phyloP scores from a whole-genome alignment of 1,140 invertebrate genomes.

The Drosophila ficusphila region DNA sequence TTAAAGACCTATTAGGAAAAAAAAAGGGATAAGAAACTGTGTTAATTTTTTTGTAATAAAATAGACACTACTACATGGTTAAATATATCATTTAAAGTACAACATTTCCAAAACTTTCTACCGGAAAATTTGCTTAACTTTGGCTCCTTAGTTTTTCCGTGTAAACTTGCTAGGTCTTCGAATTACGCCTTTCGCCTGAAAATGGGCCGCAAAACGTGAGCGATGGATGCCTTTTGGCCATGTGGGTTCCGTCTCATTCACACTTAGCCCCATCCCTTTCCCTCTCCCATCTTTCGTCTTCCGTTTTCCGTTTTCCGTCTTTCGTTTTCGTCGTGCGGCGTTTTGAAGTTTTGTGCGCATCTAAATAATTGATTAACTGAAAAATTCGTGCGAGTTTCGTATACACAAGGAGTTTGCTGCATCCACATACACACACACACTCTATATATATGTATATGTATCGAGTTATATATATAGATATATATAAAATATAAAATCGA shows the following conservation, averaged over 20 bases:
- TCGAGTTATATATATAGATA: slow-evolving; percentile 6
- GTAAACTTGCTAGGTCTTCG: slow-evolving; percentile 5
- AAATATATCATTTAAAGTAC: no score
- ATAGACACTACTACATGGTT: no score
- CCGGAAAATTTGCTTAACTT: no score
- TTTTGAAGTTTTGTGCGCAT: slow-evolving; percentile 80
- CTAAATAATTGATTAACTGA: slow-evolving; percentile 79
- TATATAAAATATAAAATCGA: slow-evolving; percentile 61
- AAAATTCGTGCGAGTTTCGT: slow-evolving; percentile 70
- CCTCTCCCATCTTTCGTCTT: slow-evolving; percentile 43
- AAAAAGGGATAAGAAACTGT: no score
- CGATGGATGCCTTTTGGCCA: slow-evolving; percentile 18
- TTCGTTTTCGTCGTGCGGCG: slow-evolving; percentile 47
- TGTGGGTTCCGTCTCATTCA: slow-evolving; percentile 21
- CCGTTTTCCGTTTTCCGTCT: slow-evolving; percentile 14
- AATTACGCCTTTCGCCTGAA: slow-evolving; percentile 44
- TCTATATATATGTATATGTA: slow-evolving; percentile 2
- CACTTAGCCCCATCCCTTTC: not conserved
- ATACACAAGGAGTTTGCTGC: slow-evolving; percentile 37
- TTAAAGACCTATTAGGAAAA: no score
- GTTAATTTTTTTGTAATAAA: no score
- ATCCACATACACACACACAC: slow-evolving; percentile 4
- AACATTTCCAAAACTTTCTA: no score
- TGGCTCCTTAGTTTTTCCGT: not conserved
- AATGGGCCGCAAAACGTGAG: slow-evolving; percentile 41